Conservation (phyloP, 2,888 invertebrate species). For the Seladonia tumulorum region DNA sequence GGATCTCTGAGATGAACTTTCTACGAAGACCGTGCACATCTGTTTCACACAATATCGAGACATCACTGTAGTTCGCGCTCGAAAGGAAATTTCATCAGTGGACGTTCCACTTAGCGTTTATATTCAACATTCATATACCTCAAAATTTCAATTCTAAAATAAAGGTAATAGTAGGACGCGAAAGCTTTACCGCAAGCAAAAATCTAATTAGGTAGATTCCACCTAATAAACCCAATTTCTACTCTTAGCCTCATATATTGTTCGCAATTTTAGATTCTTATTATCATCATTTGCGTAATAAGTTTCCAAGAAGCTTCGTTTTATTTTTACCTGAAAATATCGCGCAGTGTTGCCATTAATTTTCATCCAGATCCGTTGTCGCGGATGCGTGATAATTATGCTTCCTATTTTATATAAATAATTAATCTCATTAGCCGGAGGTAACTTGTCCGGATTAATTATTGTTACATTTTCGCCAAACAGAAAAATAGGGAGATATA, state of each 20-base stretch:
- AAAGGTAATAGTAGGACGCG: not conserved
- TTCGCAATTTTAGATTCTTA: not conserved
- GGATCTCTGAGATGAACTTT: no score
- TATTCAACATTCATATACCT: not conserved
- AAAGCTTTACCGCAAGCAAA: not conserved
- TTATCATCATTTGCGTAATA: no score
- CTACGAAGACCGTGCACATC: not conserved
- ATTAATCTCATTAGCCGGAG: not conserved
- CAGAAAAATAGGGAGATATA: not conserved
- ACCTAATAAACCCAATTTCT: not conserved
- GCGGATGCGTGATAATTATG: no score
- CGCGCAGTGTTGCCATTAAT: not conserved
- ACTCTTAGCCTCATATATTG: not conserved
- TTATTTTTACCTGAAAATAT: not conserved
- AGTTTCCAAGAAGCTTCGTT: not conserved
- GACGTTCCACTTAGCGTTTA: not conserved
- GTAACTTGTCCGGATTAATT: not conserved
- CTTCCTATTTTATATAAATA: not conserved
- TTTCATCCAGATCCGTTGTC: no score
- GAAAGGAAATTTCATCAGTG: not conserved
- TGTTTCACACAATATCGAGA: not conserved
- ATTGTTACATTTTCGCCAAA: not conserved
- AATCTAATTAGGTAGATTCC: not conserved
- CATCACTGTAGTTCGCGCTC: no score
- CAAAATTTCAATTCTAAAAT: not conserved